These are phyloP conservation scores for Hassar affinis DNA, from an alignment of 2,113 vertebrate species.

Conservation along the genomic window DNA sequence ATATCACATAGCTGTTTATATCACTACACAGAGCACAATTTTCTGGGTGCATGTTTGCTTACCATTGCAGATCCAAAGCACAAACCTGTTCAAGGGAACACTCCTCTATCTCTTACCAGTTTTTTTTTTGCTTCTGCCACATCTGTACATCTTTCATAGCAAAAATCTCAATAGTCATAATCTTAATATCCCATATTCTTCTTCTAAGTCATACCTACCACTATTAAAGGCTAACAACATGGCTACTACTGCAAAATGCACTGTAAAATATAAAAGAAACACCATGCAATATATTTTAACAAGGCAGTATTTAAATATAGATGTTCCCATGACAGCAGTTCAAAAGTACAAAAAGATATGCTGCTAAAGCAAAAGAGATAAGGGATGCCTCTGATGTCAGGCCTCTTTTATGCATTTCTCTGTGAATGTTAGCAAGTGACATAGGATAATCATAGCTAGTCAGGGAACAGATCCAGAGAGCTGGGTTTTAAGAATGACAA, in stretches of 20 bases:
- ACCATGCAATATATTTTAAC: not conserved
- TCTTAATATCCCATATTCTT: not conserved
- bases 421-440: not conserved
- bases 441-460: constrained; percentile 7
- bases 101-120: not conserved
- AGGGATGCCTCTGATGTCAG: not conserved
- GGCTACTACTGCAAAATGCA: not conserved
- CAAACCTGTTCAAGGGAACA: not conserved
- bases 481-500: not conserved
- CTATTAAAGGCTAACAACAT: not conserved
- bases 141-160: not conserved
- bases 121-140: not conserved
- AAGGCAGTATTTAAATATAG: constrained; percentile 1
- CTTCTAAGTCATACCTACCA: not conserved
- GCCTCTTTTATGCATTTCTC: not conserved
- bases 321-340: not conserved
- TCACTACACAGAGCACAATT: not conserved
- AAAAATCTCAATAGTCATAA: not conserved
- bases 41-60: not conserved
- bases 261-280: not conserved
- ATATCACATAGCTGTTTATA: not conserved
- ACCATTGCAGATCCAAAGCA: not conserved
- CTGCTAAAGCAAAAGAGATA: not conserved
- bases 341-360: not conserved
- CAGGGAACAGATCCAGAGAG: not conserved